Percentiles rank a stretch among this genome's conserved stretches.
Evolutionary conservation across 37 sponge, comb jelly and placozoan species (phyloP).

Genomic region (Lycopodina hypogea): DNA sequence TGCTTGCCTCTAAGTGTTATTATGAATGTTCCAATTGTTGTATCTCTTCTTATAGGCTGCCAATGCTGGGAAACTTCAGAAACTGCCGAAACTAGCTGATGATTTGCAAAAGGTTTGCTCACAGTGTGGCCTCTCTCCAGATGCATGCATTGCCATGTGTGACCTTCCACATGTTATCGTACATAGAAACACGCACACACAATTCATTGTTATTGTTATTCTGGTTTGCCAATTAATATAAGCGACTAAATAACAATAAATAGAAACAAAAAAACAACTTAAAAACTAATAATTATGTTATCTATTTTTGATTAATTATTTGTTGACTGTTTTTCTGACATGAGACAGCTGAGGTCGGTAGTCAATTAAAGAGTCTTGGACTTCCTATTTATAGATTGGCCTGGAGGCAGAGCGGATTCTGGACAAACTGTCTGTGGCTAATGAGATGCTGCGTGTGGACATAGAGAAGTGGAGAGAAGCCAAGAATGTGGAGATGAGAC

Average conservation of each 20-base stretch:
- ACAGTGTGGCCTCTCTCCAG: background rate
- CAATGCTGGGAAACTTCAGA: slow-evolving; percentile 50
- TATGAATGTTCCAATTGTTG: background rate
- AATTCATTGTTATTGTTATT: background rate
- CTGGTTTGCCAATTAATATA: too few species aligned
- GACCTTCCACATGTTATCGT: background rate
- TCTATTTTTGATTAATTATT: too few species aligned
- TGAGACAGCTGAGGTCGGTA: too few species aligned
- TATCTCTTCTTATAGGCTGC: slow-evolving; percentile 34
- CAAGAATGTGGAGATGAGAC: slow-evolving; percentile 43
- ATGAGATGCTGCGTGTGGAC: slow-evolving; percentile 68
- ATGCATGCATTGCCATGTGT: background rate
- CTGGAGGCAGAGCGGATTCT: slow-evolving; percentile 49
- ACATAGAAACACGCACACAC: background rate
- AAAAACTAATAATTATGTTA: too few species aligned
- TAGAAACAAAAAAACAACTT: too few species aligned
- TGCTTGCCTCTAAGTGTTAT: too few species aligned
- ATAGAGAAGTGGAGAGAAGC: slow-evolving; percentile 70
- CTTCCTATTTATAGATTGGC: slow-evolving; percentile 41
- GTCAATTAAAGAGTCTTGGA: too few species aligned
- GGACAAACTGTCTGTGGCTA: slow-evolving; percentile 64
- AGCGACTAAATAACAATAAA: too few species aligned
- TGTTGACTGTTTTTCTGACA: too few species aligned
- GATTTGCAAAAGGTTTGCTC: slow-evolving; percentile 55
- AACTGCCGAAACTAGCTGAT: slow-evolving; percentile 42